phyloP scores from a whole-genome alignment of 2,113 vertebrate genomes.

The Penelope pileata region DNA sequence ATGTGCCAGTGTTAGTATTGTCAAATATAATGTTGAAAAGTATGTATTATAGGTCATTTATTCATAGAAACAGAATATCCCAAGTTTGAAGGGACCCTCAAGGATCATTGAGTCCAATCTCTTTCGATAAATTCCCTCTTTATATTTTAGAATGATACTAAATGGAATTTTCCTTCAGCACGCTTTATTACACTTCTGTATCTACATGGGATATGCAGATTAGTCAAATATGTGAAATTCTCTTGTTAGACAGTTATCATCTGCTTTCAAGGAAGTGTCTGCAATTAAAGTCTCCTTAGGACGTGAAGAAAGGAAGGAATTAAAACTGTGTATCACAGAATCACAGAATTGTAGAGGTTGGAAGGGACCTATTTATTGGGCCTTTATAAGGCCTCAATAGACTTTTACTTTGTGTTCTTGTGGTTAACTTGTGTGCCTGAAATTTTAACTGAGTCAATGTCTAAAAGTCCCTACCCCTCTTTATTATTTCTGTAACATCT shows the following conservation, averaged over 20 bases:
- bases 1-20: background rate
- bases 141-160: background rate
- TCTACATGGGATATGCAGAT: background rate
- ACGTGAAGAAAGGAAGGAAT: background rate
- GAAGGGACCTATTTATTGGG: slow-evolving; percentile 1
- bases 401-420: background rate
- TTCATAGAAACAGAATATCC: background rate
- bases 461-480: background rate
- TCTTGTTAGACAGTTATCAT: background rate
- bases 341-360: no score
- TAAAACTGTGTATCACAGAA: no score
- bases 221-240: background rate
- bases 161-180: background rate
- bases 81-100: background rate
- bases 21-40: background rate
- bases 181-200: background rate
- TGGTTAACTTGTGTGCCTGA: background rate
- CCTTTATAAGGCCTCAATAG: background rate
- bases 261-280: background rate
- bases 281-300: background rate
- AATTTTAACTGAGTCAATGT: slow-evolving; percentile 22
- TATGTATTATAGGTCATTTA: background rate
- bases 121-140: background rate
- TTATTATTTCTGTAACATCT: background rate
- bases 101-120: background rate